Percentiles rank a stretch among this genome's conserved stretches.
phyloP scores from a whole-genome alignment of 2,113 vertebrate genomes.

The Ailuropoda melanoleuca region DNA sequence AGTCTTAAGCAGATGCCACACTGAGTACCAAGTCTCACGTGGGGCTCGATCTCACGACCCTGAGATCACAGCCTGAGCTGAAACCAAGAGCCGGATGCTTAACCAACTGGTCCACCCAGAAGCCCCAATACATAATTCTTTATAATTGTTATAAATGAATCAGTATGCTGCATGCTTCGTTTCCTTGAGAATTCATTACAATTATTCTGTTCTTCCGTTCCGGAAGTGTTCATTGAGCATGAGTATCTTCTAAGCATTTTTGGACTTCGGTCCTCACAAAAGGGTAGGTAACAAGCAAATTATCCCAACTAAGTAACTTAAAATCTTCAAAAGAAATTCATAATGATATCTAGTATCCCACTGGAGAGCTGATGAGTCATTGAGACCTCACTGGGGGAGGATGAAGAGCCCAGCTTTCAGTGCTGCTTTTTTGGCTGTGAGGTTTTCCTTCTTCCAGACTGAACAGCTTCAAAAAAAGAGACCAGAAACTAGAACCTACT shows the following conservation, averaged over 20 bases:
- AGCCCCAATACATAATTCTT: not conserved
- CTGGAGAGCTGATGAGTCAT: fast-evolving
- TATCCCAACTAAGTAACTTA: not conserved
- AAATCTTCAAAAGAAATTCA: not conserved
- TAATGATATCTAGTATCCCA: not conserved
- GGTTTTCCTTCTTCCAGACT: not conserved
- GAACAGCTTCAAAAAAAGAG: not conserved
- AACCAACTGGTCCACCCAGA: not conserved
- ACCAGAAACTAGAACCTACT: fast-evolving
- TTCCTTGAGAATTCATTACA: not conserved
- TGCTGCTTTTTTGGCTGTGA: not conserved
- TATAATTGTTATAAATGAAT: not conserved
- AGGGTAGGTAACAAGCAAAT: not conserved
- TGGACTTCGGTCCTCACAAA: not conserved
- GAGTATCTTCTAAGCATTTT: not conserved
- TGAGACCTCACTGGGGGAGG: too few relatives aligned
- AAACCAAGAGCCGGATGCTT: not conserved
- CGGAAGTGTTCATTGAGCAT: not conserved
- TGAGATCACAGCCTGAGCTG: not conserved
- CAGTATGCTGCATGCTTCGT: fast-evolving
- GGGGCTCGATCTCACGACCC: not conserved
- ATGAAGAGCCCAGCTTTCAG: fast-evolving
- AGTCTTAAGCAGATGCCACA: not conserved
- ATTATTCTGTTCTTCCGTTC: not conserved
- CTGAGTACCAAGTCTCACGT: too few relatives aligned